Evolutionary conservation across 2,797 vertebrate species (phyloP).

Genomic region (Dryobates pubescens): DNA sequence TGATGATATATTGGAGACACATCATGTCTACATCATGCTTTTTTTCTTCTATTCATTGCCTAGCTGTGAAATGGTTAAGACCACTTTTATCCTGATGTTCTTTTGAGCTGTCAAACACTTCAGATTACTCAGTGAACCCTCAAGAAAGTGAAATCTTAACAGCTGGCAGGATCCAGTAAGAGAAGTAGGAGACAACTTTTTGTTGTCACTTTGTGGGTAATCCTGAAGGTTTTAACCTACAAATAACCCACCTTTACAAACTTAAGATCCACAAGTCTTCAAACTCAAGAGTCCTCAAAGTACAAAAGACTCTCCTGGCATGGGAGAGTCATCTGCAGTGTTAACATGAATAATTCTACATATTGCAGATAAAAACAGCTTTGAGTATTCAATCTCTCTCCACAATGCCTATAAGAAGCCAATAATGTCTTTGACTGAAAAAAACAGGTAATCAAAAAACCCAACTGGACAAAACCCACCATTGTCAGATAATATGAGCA

Average conservation of each 20-base stretch:
- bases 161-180: background rate
- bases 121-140: background rate
- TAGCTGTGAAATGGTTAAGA: background rate
- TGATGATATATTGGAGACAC: background rate
- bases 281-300: background rate
- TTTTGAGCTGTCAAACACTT: background rate
- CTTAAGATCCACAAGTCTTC: background rate
- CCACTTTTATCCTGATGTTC: background rate
- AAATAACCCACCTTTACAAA: background rate
- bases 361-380: background rate
- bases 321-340: background rate
- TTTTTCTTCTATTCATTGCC: background rate
- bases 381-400: background rate
- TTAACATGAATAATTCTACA: background rate
- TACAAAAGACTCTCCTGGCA: background rate
- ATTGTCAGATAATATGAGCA: conserved; percentile 1
- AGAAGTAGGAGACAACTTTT: background rate
- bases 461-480: background rate
- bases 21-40: background rate
- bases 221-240: background rate
- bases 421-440: background rate
- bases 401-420: conserved; percentile 11
- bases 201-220: background rate
- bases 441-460: background rate
- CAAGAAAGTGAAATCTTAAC: background rate